phyloP scores from a whole-genome alignment of 2,113 vertebrate species.

The Leiothrix lutea region DNA sequence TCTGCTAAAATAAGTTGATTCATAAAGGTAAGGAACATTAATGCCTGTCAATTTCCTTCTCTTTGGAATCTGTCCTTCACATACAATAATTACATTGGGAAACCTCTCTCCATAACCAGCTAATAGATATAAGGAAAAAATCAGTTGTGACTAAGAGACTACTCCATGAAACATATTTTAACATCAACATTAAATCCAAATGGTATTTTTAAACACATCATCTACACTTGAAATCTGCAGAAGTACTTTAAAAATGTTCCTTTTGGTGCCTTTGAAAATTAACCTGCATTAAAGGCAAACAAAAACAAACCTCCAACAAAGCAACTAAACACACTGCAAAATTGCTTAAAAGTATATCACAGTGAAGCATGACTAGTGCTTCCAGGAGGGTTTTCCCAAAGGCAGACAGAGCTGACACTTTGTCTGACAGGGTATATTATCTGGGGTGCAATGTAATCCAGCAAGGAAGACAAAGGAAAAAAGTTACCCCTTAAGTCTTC shows the following conservation, averaged over 20 bases:
- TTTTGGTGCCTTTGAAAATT: neutral
- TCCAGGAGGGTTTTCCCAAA: conserved; percentile 10
- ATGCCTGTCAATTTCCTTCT: neutral
- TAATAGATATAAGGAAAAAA: neutral
- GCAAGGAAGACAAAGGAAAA: neutral
- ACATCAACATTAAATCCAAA: neutral
- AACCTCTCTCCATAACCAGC: neutral
- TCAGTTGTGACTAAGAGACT: neutral
- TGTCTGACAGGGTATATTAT: neutral
- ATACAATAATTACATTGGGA: neutral
- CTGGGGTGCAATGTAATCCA: neutral
- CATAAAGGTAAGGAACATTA: conserved; percentile 32
- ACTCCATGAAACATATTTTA: neutral
- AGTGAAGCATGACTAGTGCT: neutral
- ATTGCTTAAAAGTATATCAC: neutral
- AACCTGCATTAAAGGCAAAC: neutral
- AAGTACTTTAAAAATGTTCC: neutral
- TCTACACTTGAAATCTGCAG: neutral
- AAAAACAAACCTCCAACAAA: neutral
- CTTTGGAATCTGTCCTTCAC: neutral
- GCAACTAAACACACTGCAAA: neutral
- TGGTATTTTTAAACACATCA: neutral
- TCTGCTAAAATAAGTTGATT: conserved; percentile 28
- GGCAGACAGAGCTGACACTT: neutral
- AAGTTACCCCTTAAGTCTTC: neutral